These are phyloP conservation scores for Tetropium fuscum DNA, from an alignment of 2,888 invertebrate genomes.

Conservation along the genomic window DNA sequence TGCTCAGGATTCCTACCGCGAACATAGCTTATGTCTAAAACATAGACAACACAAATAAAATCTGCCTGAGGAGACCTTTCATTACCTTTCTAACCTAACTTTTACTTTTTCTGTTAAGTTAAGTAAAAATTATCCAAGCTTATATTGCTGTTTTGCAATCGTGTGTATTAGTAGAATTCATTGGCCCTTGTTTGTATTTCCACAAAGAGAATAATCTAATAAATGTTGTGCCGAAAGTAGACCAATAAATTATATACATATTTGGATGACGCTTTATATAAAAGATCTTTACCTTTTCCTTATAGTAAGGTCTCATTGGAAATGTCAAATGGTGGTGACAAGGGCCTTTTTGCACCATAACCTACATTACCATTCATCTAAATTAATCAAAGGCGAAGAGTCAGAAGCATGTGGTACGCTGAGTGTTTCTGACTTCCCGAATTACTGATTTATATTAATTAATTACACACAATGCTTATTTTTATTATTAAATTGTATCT, in stretches of 20 bases:
- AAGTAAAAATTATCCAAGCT: no score
- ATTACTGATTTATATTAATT: conserved; percentile 17
- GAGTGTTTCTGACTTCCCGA: conserved; percentile 9
- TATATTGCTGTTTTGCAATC: no score
- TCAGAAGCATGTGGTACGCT: conserved; percentile 4
- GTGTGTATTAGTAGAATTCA: no score
- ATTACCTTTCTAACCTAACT: no score
- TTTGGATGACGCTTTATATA: conserved; percentile 31
- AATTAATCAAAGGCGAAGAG: background rate
- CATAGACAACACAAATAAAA: no score
- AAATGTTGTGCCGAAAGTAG: conserved; percentile 34
- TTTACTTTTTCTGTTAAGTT: no score
- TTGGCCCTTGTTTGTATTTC: conserved; percentile 24
- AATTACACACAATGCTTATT: conserved; percentile 27
- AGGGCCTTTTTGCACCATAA: conserved; percentile 32
- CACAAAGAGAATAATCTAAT: conserved; percentile 4
- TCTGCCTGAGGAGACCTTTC: no score
- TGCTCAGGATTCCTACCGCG: no score
- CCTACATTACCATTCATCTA: conserved; percentile 9
- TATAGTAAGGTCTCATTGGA: conserved; percentile 69
- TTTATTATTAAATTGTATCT: conserved; percentile 18
- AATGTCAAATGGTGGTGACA: conserved; percentile 57
- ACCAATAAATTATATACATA: conserved; percentile 54
- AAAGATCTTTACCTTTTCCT: conserved; percentile 61
- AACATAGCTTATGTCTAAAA: no score